Evolutionary conservation across 2,888 invertebrate genomes (phyloP), one percentile per base, ranked within the genome.

Genomic region (Resseliella maxima): DNA sequence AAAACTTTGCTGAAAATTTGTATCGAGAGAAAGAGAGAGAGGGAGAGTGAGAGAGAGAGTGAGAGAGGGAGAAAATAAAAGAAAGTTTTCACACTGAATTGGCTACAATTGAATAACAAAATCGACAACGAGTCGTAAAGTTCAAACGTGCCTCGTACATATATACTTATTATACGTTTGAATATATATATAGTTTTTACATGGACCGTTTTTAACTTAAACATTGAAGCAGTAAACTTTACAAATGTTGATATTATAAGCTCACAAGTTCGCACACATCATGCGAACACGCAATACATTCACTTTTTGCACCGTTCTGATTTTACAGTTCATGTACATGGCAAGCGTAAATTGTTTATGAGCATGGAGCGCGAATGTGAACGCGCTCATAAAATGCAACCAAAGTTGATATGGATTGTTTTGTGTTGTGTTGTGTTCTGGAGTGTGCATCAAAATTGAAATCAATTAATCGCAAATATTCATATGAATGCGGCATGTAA

Each of bases 401-500:
- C 46, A 18, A 59, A n/a, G 24, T 24, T 59, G 8, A 50, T 24
- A 12, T 41, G 6, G 24, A 59, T 24, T 59, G 59, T 59, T 50
- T 8, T 41, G n/a, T n/a, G n/a, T n/a, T n/a, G n/a, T n/a, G n/a
- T n/a, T n/a, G n/a, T n/a, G n/a, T n/a, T n/a, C n/a, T 18, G 46
- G 46, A 50, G 24, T 59, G 59, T 50, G 21, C 24, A 24, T 24
- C 59, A 59, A 59, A 59, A 59, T 59, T 0, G 59, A 59, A 59
- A 59, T 59, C 59, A 59, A 59, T 59, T 59, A 59, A 59, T 59
- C 24, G 59, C 59, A 59, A 59, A 59, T 59, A 59, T 59, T 59
- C 59, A 59, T 59, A 24, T 59, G 59, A 59, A 59, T 59, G 59
- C 24, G 59, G 59, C 24, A 24, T 59, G n/a, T 59, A 24, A 24